Base-by-base conservation (phyloP, 1,140 invertebrate genomes). In the Drosophila pandora region DNA sequence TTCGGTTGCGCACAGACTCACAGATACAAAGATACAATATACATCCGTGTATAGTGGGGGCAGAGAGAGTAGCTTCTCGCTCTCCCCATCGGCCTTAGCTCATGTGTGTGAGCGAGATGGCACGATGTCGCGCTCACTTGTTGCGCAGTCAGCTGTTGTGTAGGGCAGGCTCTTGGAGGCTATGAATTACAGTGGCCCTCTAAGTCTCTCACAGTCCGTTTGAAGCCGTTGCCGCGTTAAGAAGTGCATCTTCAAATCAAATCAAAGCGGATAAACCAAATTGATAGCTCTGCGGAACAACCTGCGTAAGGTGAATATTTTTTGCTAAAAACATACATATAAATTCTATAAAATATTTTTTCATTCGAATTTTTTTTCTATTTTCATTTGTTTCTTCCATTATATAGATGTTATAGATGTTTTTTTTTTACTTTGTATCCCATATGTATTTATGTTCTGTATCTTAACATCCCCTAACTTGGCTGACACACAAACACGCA, bases 241-340 rank as follows among this genome's bases (percentile, higher is more conserved):
- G 70, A 48, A 55, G 22, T 8, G 10, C 10, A 9, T 30, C 34
- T 49, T 32, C 21, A n/a, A 25, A 32, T 32, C 2, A 43, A 52
- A 62, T 61, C 39, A 21, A 7, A 41, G 37, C 52, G 22, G 13
- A 22, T 52, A 37, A 17, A 56, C 21, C 23, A 48, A 32, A 25
- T 12, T 50, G 8, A 3, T 22, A 22, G 50, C 48, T 25, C 56
- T 41, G 8, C 0, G 39, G 39, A 32, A 49, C 30, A 7, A 34
- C 4, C 17, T 34, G 21, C 8, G 39, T 30, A 49, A 87, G 81
- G 81, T 87, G 78, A 85, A 85, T 85, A 87, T 81, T 58, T 37
- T 43, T 22, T n/a, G 52, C 39, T 7, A 53, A 50, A 48, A 34
- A 53, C 60, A 43, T 21, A 30, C 7, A 54, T 39, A 17, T n/a